These are phyloP conservation scores for Mesitornis unicolor DNA, from an alignment of 2,113 vertebrate genomes.

Conservation along the genomic window DNA sequence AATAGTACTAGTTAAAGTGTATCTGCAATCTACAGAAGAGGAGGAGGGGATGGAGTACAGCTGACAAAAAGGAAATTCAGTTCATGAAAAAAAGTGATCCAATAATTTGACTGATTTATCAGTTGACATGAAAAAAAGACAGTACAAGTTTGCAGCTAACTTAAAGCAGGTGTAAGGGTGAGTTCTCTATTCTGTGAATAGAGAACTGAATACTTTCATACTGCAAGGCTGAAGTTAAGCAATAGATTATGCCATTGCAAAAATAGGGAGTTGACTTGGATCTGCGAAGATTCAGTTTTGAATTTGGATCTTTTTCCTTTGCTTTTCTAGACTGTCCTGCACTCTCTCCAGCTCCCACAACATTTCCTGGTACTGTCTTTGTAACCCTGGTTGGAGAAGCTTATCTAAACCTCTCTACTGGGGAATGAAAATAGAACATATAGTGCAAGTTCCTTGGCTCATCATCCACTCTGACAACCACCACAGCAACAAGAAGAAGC, in stretches of 20 bases:
- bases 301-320: not conserved
- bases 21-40: not conserved
- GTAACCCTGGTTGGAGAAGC: not conserved
- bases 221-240: not conserved
- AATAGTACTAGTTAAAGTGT: not conserved
- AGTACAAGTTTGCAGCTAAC: not conserved
- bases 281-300: not conserved
- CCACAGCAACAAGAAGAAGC: constrained; percentile 23
- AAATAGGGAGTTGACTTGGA: constrained; percentile 5
- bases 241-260: not conserved
- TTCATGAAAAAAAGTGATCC: not conserved
- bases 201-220: no score
- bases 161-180: not conserved
- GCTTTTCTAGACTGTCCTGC: not conserved
- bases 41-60: not conserved
- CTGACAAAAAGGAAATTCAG: not conserved
- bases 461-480: not conserved
- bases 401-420: constrained; percentile 38
- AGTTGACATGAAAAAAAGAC: not conserved
- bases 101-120: not conserved
- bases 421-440: constrained; percentile 53
- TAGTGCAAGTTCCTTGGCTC: constrained; percentile 55
- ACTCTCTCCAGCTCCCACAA: constrained; percentile 13
- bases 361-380: constrained; percentile 27
- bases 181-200: no score